These are phyloP conservation scores for Bradypus variegatus DNA, from an alignment of 2,797 vertebrate species.

Conservation along the genomic window DNA sequence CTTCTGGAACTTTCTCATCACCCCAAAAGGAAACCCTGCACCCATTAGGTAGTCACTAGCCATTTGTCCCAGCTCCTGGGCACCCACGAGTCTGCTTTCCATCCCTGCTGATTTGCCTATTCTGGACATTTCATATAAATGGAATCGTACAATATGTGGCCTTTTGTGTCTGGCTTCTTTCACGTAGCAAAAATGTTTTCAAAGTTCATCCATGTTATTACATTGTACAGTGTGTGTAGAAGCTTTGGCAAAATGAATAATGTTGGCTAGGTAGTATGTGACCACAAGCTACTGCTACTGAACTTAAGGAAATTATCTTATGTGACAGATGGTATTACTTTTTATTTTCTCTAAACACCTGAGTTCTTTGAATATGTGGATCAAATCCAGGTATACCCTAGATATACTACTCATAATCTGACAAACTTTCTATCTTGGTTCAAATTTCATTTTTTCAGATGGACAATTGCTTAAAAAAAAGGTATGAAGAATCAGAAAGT, in stretches of 20 bases:
- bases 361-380: neutral
- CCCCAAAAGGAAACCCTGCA: neutral
- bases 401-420: neutral
- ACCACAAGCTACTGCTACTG: neutral
- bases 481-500: neutral
- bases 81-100: neutral
- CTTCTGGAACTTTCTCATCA: neutral
- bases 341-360: neutral
- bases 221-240: neutral
- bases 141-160: neutral
- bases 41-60: neutral
- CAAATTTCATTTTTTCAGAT: neutral
- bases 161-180: slow-evolving; percentile 9
- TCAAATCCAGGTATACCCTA: neutral
- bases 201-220: neutral
- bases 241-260: neutral
- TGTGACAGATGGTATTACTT: neutral
- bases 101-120: neutral
- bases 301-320: neutral
- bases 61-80: neutral
- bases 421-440: neutral
- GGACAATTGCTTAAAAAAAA: neutral
- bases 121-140: neutral
- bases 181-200: neutral
- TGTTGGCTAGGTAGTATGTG: neutral